Evolutionary conservation across 2,888 invertebrate genomes (phyloP).

Genomic region (Trisateles emortualis): DNA sequence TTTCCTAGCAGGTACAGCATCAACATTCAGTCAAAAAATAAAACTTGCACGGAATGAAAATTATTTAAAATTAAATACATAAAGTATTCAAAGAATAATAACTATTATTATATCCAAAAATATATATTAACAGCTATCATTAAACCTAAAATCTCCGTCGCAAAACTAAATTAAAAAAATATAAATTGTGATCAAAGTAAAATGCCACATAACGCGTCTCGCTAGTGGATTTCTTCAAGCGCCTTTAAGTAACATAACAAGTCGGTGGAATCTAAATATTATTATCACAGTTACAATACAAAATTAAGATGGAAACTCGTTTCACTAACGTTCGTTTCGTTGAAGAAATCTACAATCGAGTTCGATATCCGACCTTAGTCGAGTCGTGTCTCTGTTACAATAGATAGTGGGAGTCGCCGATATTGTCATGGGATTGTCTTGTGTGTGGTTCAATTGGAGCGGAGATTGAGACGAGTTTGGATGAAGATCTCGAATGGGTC

Average conservation of each 20-base stretch:
- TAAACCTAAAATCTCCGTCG: constrained; percentile 74
- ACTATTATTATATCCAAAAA: constrained; percentile 70
- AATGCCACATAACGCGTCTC: constrained; percentile 68
- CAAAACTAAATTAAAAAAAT: constrained; percentile 73
- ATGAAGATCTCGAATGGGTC: constrained; percentile 42
- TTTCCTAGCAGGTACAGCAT: constrained; percentile 71
- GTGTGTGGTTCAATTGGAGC: constrained; percentile 34
- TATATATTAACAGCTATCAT: constrained; percentile 62
- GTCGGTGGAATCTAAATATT: constrained; percentile 84
- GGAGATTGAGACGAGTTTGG: constrained; percentile 46
- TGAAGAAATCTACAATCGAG: constrained; percentile 84
- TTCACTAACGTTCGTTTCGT: constrained; percentile 72
- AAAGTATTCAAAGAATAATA: constrained; percentile 81
- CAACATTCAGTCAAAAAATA: constrained; percentile 76
- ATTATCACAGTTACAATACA: constrained; percentile 86
- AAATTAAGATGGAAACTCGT: constrained; percentile 78
- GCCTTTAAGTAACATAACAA: constrained; percentile 72
- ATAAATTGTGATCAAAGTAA: constrained; percentile 78
- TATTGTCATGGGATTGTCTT: constrained; percentile 59
- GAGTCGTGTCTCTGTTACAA: constrained; percentile 47
- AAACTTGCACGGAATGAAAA: constrained; percentile 84
- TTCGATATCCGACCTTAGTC: constrained; percentile 47
- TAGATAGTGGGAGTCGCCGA: constrained; percentile 37
- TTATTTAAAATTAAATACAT: constrained; percentile 80
- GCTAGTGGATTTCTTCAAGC: constrained; percentile 81